These are phyloP conservation scores for Aleiodes testaceus DNA, from an alignment of 2,888 invertebrate species.

Conservation along the genomic window DNA sequence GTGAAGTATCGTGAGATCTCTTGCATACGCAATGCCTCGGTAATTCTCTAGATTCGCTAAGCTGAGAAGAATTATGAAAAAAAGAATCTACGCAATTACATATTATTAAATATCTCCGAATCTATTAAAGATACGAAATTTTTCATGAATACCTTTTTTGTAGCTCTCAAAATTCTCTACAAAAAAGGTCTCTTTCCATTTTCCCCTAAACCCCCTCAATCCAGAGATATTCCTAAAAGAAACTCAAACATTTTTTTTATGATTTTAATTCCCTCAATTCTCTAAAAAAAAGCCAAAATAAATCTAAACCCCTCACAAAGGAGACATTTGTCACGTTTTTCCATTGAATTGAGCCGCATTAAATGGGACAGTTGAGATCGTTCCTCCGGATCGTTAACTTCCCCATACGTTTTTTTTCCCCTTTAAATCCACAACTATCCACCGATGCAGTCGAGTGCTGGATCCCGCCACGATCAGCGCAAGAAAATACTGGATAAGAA, in stretches of 20 bases:
- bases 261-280: neutral
- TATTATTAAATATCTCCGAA: too few relatives aligned
- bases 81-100: too few relatives aligned
- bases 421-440: too few relatives aligned
- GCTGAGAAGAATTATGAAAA: neutral
- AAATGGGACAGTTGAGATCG: constrained; percentile 40
- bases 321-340: constrained; percentile 33
- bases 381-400: constrained; percentile 38
- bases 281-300: neutral
- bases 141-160: too few relatives aligned
- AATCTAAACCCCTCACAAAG: constrained; percentile 28
- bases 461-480: constrained; percentile 44
- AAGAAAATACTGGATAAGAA: constrained; percentile 46
- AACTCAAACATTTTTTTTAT: too few relatives aligned
- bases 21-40: neutral
- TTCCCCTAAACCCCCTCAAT: too few relatives aligned
- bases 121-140: too few relatives aligned
- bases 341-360: constrained; percentile 32
- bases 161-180: too few relatives aligned
- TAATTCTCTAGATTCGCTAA: neutral
- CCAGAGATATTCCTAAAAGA: too few relatives aligned
- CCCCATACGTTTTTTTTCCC: neutral
- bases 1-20: constrained; percentile 19
- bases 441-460: constrained; percentile 29
- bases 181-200: too few relatives aligned